These are phyloP conservation scores for Gonioctena quinquepunctata DNA, from an alignment of 1,140 invertebrate genomes.

Conservation along the genomic window DNA sequence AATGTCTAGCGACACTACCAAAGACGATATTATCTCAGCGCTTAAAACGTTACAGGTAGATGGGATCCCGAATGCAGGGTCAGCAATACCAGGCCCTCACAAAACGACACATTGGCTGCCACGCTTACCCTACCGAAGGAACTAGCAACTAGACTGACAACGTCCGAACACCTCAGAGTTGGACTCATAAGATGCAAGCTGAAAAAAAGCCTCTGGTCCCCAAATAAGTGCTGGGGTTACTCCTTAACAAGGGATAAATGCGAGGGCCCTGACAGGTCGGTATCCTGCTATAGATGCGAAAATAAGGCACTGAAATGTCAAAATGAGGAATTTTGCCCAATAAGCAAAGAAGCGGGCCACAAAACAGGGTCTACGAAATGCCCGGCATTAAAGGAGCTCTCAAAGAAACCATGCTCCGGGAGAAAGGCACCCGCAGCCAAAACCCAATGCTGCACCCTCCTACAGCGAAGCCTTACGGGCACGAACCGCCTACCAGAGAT, in stretches of 20 bases:
- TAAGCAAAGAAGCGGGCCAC: background rate
- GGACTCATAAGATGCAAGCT: background rate
- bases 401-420: background rate
- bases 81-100: background rate
- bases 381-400: background rate
- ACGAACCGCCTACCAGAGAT: no score
- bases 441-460: no score
- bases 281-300: background rate
- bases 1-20: no score
- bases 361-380: background rate
- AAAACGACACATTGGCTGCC: background rate
- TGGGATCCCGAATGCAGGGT: no score
- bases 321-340: background rate
- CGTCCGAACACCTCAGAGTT: no score
- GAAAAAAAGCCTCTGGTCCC: background rate
- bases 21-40: no score
- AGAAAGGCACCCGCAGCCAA: no score
- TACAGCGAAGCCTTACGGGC: no score
- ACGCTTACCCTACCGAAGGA: background rate
- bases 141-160: no score
- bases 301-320: background rate
- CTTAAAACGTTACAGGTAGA: no score
- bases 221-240: background rate
- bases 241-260: slow-evolving; percentile 6
- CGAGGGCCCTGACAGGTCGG: background rate